phyloP scores from a whole-genome alignment of 2,888 invertebrate genomes.

The Mellilla xanthometata region DNA sequence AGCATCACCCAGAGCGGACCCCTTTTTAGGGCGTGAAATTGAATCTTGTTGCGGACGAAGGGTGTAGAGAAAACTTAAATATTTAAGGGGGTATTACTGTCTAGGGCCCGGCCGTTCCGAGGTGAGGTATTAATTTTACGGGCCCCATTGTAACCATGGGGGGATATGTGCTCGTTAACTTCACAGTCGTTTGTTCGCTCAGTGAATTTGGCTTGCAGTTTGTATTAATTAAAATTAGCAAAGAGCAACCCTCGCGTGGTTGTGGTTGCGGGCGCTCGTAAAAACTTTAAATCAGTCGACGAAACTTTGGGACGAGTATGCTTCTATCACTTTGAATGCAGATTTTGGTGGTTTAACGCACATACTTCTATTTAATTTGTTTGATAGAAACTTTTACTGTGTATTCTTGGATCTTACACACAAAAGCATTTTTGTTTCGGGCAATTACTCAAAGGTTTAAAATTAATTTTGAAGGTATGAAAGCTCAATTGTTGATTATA shows the following conservation, averaged over 20 bases:
- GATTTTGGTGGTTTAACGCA: conserved; percentile 1
- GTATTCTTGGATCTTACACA: too few relatives aligned
- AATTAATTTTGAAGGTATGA: too few relatives aligned
- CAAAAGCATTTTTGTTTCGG: too few relatives aligned
- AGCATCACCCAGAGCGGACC: conserved; percentile 67
- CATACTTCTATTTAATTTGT: neutral
- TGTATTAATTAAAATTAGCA: conserved; percentile 74
- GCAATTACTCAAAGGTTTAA: too few relatives aligned
- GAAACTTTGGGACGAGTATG: conserved; percentile 33
- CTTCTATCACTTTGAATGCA: conserved; percentile 9
- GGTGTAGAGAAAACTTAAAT: conserved; percentile 78
- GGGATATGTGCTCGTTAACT: conserved; percentile 76
- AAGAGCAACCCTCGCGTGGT: conserved; percentile 48
- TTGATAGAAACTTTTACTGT: too few relatives aligned
- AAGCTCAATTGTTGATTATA: too few relatives aligned
- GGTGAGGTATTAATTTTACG: conserved; percentile 80
- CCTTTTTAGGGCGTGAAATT: conserved; percentile 80
- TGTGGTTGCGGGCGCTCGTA: conserved; percentile 54
- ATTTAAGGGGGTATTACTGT: conserved; percentile 77
- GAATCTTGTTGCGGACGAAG: conserved; percentile 79
- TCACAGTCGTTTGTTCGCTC: conserved; percentile 62
- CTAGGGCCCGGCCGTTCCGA: conserved; percentile 63
- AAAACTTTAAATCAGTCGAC: conserved; percentile 54
- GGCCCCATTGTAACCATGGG: conserved; percentile 63
- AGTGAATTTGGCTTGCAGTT: conserved; percentile 56